Conservation (phyloP, 2,888 invertebrate species). For the Amblyjoppa fuscipennis region DNA sequence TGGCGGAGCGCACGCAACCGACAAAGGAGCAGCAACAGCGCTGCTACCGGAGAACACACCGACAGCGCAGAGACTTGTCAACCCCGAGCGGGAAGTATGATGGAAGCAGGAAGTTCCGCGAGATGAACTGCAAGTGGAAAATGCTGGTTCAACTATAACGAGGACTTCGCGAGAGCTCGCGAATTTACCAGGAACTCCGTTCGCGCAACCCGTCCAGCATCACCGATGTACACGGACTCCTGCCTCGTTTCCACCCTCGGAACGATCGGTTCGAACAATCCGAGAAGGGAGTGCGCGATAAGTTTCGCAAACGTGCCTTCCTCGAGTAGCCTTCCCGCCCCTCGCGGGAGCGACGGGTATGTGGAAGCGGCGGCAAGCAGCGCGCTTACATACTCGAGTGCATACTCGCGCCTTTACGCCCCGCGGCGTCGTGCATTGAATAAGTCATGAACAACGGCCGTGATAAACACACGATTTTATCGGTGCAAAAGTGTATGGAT, state of each 20-base stretch:
- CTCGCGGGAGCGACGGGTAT: neutral
- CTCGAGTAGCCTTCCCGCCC: slow-evolving; percentile 21
- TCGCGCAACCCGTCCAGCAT: neutral
- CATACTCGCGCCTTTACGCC: slow-evolving; percentile 71
- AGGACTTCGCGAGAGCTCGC: slow-evolving; percentile 67
- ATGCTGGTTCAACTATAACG: slow-evolving; percentile 65
- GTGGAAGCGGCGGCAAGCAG: slow-evolving; percentile 33
- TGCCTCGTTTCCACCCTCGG: slow-evolving; percentile 5
- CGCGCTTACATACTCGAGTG: slow-evolving; percentile 42
- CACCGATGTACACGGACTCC: slow-evolving; percentile 2
- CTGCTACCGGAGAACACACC: too few relatives aligned
- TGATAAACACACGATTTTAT: slow-evolving; percentile 77
- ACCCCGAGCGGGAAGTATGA: slow-evolving; percentile 16
- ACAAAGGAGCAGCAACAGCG: slow-evolving; percentile 24
- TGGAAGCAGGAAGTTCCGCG: slow-evolving; percentile 50
- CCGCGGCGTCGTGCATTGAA: slow-evolving; percentile 74
- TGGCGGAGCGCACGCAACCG: slow-evolving; percentile 8
- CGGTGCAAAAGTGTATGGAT: slow-evolving; percentile 73
- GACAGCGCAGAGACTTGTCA: neutral
- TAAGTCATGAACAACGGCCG: slow-evolving; percentile 77
- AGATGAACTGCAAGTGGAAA: slow-evolving; percentile 59
- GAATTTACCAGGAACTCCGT: slow-evolving; percentile 10
- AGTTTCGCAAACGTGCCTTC: slow-evolving; percentile 57
- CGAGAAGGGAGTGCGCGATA: slow-evolving; percentile 51
- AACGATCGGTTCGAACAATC: slow-evolving; percentile 57